These are phyloP conservation scores for Setophaga coronata DNA, from an alignment of 2,113 vertebrate genomes.

Conservation along the genomic window DNA sequence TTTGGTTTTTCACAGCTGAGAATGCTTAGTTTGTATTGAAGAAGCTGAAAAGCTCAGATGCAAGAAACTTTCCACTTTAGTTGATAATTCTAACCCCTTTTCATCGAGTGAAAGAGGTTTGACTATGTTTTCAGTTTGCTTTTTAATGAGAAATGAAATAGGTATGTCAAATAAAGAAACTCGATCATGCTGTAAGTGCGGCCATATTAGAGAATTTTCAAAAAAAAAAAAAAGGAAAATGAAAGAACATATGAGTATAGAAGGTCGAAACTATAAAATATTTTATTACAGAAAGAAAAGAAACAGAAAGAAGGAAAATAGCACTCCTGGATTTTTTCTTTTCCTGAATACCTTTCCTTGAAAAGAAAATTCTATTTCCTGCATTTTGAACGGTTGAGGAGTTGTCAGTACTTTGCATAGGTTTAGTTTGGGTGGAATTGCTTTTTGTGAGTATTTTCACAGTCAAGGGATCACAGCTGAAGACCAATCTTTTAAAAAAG, in stretches of 20 bases:
- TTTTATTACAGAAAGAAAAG: neutral
- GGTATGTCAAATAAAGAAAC: neutral
- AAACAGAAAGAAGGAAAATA: neutral
- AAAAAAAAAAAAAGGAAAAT: neutral
- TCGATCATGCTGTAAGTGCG: neutral
- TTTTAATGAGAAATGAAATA: neutral
- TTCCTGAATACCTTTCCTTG: neutral
- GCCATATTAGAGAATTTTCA: neutral
- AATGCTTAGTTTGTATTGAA: neutral
- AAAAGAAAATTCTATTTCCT: neutral
- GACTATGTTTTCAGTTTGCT: neutral
- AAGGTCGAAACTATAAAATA: neutral
- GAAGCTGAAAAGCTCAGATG: neutral
- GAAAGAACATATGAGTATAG: fast-evolving
- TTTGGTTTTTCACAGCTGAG: neutral
- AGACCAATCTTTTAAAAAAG: neutral
- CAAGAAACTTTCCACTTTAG: neutral
- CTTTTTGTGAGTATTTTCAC: neutral
- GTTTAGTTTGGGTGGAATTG: neutral
- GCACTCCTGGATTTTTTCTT: neutral
- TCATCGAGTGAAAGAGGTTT: neutral
- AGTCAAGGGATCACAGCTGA: neutral
- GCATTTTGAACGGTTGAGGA: neutral
- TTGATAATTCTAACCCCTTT: neutral
- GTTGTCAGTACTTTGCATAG: neutral